These are phyloP conservation scores for Zosterops pallidus DNA, from an alignment of 2,113 vertebrate species.

Conservation along the genomic window DNA sequence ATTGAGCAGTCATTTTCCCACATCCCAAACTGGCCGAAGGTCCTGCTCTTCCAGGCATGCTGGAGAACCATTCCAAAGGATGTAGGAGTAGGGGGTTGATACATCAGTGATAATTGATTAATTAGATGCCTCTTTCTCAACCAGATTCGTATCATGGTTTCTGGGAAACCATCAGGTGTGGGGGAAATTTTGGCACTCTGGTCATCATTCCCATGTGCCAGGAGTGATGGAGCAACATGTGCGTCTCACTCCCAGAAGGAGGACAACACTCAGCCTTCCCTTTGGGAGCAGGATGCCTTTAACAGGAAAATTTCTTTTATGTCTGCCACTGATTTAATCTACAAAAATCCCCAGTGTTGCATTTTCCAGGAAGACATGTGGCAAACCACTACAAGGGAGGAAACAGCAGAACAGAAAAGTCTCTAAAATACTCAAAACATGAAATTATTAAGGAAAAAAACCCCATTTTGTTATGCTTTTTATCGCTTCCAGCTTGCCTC, in stretches of 20 bases:
- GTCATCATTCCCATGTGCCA: background rate
- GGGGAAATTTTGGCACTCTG: background rate
- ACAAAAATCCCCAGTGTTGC: background rate
- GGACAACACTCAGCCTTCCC: background rate
- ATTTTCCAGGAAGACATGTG: background rate
- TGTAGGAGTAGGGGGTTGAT: background rate
- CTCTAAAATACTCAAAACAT: background rate
- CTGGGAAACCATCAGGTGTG: slow-evolving; percentile 20
- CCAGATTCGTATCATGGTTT: slow-evolving; percentile 44
- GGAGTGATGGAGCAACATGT: background rate
- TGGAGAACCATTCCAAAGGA: background rate
- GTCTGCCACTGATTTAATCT: background rate
- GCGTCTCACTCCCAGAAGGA: background rate
- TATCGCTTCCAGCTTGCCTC: background rate
- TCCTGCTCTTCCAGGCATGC: background rate
- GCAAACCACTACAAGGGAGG: background rate
- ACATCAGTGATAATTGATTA: background rate
- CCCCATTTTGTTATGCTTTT: background rate
- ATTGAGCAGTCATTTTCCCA: background rate
- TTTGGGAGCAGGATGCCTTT: background rate
- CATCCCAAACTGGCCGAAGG: rapidly evolving
- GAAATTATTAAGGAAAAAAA: background rate
- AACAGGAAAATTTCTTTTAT: background rate
- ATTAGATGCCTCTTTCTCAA: slow-evolving; percentile 52
- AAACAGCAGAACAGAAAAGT: background rate